phyloP scores from a whole-genome alignment of 2,797 vertebrate species.

The Vespertilio murinus region DNA sequence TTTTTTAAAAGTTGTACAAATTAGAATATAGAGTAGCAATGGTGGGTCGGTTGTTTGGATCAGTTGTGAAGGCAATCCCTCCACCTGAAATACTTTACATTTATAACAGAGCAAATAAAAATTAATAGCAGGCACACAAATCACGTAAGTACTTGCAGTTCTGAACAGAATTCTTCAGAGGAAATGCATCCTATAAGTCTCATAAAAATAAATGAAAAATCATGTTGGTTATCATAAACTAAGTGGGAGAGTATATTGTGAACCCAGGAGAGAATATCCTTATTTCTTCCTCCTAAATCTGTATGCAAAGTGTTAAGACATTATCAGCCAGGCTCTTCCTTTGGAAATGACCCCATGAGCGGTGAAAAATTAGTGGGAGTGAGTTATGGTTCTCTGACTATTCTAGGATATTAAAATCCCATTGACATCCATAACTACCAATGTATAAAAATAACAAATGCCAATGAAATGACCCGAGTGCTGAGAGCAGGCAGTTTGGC shows the following conservation, averaged over 20 bases:
- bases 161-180: slow-evolving; percentile 27
- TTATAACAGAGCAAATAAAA: slow-evolving; percentile 61
- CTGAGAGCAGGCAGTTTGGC: slow-evolving; percentile 59
- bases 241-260: slow-evolving; percentile 41
- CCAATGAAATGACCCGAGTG: slow-evolving; percentile 71
- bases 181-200: slow-evolving; percentile 9
- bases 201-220: slow-evolving; percentile 65
- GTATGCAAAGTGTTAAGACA: slow-evolving; percentile 60
- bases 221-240: slow-evolving; percentile 29
- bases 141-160: slow-evolving; percentile 49
- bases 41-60: neutral
- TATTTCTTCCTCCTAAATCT: slow-evolving; percentile 1
- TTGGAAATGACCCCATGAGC: slow-evolving; percentile 68
- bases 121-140: slow-evolving; percentile 39
- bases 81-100: slow-evolving; percentile 37
- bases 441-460: slow-evolving; percentile 77
- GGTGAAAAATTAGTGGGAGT: slow-evolving; percentile 62
- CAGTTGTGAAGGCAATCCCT: neutral
- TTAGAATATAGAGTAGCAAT: neutral
- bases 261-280: neutral
- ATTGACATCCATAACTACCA: slow-evolving; percentile 73
- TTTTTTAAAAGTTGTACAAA: neutral
- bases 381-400: slow-evolving; percentile 53
- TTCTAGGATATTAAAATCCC: slow-evolving; percentile 73
- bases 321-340: slow-evolving; percentile 40